Percentiles rank a stretch among this genome's conserved stretches.
Conservation (phyloP, 2,888 invertebrate species). For the Scrobipalpa atriplicella region DNA sequence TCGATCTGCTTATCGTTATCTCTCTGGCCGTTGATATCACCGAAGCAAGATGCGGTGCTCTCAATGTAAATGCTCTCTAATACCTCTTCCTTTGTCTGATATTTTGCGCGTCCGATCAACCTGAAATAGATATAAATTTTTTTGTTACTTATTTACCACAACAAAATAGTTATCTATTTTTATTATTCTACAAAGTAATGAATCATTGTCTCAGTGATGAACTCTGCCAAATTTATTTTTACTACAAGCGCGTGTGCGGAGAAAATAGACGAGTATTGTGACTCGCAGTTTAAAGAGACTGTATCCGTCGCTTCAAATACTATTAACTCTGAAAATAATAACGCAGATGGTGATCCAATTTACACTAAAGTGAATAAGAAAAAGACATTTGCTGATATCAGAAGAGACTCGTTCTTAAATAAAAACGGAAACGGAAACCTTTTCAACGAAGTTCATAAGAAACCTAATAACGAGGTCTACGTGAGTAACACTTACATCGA, state of each 20-base stretch:
- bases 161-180: conserved; percentile 21
- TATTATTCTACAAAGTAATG: conserved; percentile 4
- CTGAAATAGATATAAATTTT: conserved; percentile 52
- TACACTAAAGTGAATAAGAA: conserved; percentile 77
- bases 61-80: conserved; percentile 78
- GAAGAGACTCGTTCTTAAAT: conserved; percentile 61
- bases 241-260: background rate
- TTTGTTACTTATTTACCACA: background rate
- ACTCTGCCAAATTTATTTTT: conserved; percentile 19
- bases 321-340: conserved; percentile 54
- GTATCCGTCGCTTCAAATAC: conserved; percentile 57
- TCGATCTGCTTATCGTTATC: conserved; percentile 57
- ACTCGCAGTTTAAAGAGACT: conserved; percentile 72
- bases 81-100: conserved; percentile 79
- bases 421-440: conserved; percentile 66
- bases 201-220: conserved; percentile 3
- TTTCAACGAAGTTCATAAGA: conserved; percentile 61
- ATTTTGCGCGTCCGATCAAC: conserved; percentile 76
- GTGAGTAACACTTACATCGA: conserved; percentile 71
- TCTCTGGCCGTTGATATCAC: conserved; percentile 73
- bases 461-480: conserved; percentile 65
- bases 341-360: conserved; percentile 65
- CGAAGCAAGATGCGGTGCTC: conserved; percentile 78
- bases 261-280: conserved; percentile 74
- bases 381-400: conserved; percentile 81